Percentiles rank a stretch among this genome's conserved stretches.
phyloP scores from a whole-genome alignment of 2,797 vertebrate species.

The Sebastes flavidus region DNA sequence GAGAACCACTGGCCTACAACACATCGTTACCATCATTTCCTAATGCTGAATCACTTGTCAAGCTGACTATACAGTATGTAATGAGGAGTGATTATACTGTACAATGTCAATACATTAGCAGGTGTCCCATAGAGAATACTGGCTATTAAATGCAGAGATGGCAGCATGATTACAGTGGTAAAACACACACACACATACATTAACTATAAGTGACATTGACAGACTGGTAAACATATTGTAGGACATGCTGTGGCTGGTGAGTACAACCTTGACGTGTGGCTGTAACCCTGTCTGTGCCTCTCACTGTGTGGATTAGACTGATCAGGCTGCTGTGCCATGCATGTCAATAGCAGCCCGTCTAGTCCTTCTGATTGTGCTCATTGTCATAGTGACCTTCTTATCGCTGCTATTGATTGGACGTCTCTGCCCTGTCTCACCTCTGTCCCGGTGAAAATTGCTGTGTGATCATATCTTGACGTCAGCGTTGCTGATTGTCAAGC shows the following conservation, averaged over 20 bases:
- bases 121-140: not conserved
- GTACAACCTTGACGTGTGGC: constrained; percentile 31
- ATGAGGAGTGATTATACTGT: not conserved
- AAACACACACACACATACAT: not conserved
- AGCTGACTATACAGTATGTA: not conserved
- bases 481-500: not conserved
- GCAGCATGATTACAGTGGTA: not conserved
- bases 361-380: constrained; percentile 42
- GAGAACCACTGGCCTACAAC: not conserved
- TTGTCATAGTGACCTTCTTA: constrained; percentile 45
- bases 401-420: constrained; percentile 39
- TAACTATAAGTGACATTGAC: not conserved
- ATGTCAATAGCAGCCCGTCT: constrained; percentile 58
- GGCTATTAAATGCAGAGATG: not conserved
- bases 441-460: not conserved
- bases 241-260: not conserved
- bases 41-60: not conserved
- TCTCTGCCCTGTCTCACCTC: constrained; percentile 34
- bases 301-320: constrained; percentile 13
- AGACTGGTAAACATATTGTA: constrained; percentile 12
- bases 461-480: not conserved
- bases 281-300: constrained; percentile 13
- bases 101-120: not conserved
- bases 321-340: constrained; percentile 39
- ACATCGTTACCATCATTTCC: not conserved